Evolutionary conservation across 2,888 invertebrate genomes (phyloP).

Genomic region (Pollenia amentaria): DNA sequence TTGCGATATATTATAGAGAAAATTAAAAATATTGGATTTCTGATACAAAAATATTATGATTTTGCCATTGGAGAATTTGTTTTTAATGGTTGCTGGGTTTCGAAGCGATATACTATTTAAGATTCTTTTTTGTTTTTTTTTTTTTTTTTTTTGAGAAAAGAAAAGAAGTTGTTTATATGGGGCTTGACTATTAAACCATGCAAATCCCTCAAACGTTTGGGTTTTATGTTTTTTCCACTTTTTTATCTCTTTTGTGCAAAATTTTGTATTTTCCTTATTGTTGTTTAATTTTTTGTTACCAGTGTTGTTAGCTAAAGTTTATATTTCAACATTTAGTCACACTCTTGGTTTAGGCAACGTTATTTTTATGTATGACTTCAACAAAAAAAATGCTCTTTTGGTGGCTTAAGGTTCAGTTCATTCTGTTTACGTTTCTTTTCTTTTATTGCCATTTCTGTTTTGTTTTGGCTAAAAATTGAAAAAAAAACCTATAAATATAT

Average conservation of each 20-base stretch:
- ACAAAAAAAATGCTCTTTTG: constrained; percentile 36
- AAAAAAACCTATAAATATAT: constrained; percentile 14
- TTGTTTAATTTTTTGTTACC: constrained; percentile 8
- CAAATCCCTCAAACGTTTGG: constrained; percentile 39
- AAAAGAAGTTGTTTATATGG: constrained; percentile 21
- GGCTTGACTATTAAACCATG: constrained; percentile 37
- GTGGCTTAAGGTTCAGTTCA: constrained; percentile 52
- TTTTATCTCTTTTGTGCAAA: background rate
- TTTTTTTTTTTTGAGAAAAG: constrained; percentile 34
- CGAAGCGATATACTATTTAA: background rate
- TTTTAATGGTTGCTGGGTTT: background rate
- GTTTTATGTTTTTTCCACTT: background rate
- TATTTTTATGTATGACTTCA: constrained; percentile 30
- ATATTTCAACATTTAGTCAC: constrained; percentile 64
- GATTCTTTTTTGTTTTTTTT: constrained; percentile 9
- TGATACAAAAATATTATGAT: no score
- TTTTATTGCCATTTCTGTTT: constrained; percentile 42
- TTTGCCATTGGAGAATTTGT: background rate
- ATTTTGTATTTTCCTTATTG: background rate
- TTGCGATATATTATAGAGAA: no score
- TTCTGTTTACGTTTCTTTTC: constrained; percentile 54
- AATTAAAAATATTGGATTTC: no score
- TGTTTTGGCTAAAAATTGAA: constrained; percentile 50
- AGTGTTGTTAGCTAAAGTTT: constrained; percentile 49
- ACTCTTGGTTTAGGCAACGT: constrained; percentile 45